Percentiles rank a stretch among this genome's conserved stretches.
Conservation (phyloP, 2,888 invertebrate species). For the Dascillus cervinus region DNA sequence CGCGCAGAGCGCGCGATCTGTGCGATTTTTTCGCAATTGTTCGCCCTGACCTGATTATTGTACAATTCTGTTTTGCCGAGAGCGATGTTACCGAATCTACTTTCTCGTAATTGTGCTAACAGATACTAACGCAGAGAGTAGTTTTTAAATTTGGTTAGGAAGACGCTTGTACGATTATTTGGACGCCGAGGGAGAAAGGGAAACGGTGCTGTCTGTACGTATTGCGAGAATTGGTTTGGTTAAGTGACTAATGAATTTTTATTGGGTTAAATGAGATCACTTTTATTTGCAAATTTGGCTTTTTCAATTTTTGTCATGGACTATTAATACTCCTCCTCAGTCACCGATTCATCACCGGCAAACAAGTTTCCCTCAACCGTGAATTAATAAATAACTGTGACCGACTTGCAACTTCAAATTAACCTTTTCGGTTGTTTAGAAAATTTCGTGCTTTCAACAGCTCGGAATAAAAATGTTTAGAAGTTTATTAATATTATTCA, state of each 20-base stretch:
- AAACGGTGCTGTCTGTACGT: too few species aligned
- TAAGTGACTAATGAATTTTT: slow-evolving; percentile 5
- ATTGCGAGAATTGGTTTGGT: too few species aligned
- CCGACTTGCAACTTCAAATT: neutral
- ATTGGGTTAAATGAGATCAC: slow-evolving; percentile 6
- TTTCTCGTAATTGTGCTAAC: slow-evolving; percentile 1
- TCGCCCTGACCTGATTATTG: slow-evolving; percentile 24
- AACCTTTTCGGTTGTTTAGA: neutral
- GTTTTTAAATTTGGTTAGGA: too few species aligned
- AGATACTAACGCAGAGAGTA: neutral
- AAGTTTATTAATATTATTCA: too few species aligned
- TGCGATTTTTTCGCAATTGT: slow-evolving; percentile 21
- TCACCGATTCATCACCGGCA: too few species aligned
- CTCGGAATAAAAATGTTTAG: neutral
- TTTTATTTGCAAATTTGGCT: slow-evolving; percentile 5
- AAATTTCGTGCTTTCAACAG: neutral
- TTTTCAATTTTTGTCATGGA: neutral
- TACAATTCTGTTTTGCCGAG: slow-evolving; percentile 10
- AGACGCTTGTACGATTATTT: too few species aligned
- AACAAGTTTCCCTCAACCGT: too few species aligned
- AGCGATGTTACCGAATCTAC: slow-evolving; percentile 4
- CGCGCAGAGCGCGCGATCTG: slow-evolving; percentile 4
- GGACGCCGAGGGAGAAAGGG: too few species aligned
- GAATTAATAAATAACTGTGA: neutral
- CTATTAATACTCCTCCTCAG: neutral